A percentile compares a stretch with the other conserved stretches of the same genome.
These are phyloP conservation scores for Darevskia nairensis DNA, from an alignment of 2,797 vertebrate genomes.

Conservation along the genomic window DNA sequence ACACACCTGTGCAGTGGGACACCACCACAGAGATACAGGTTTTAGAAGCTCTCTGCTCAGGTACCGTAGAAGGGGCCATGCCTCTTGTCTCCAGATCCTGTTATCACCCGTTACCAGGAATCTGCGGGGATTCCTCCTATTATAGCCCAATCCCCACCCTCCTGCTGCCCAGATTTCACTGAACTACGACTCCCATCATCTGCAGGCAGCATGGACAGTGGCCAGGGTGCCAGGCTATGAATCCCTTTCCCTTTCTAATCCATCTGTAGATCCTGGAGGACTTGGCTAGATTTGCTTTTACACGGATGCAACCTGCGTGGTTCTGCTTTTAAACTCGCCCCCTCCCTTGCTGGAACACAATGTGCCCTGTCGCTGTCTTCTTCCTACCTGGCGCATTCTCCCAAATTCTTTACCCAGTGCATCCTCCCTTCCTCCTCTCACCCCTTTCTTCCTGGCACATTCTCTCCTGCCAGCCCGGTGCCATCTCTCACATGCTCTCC, in stretches of 20 bases:
- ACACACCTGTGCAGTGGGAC: no score
- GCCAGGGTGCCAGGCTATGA: no score
- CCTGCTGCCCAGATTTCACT: no score
- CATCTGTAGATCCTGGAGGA: background rate
- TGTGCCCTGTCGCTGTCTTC: background rate
- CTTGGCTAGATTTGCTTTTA: background rate
- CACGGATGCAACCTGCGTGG: background rate
- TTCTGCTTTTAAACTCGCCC: background rate
- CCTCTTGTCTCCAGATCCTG: background rate
- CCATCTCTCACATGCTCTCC: slow-evolving; percentile 57
- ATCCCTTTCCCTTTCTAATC: background rate
- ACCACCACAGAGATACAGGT: no score
- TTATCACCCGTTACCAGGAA: no score
- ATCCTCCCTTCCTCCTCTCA: background rate
- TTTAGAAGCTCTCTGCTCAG: background rate
- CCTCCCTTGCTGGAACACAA: no score
- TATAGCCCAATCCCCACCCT: background rate
- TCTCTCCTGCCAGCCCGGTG: background rate
- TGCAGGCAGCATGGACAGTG: no score
- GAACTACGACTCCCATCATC: no score
- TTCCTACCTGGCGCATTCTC: background rate
- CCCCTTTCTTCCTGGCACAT: background rate
- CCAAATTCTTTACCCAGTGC: background rate
- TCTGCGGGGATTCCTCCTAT: background rate
- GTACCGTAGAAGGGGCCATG: background rate